phyloP scores from a whole-genome alignment of 2,113 vertebrate species.

The Tragelaphus strepsiceros region DNA sequence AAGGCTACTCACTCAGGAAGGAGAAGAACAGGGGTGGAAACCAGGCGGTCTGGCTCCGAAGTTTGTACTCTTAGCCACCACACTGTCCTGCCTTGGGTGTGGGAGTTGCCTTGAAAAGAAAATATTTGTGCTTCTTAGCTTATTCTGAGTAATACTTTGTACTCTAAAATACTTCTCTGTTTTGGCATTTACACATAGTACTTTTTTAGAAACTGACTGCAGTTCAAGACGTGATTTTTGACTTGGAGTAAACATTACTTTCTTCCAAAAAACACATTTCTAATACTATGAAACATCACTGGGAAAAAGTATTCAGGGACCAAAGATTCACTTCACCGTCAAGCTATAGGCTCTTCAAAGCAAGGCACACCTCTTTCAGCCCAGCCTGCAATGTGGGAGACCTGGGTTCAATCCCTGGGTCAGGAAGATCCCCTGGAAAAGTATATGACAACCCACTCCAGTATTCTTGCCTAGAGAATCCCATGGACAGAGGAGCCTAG shows the following conservation, averaged over 20 bases:
- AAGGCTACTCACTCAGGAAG: not conserved
- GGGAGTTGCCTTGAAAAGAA: not conserved
- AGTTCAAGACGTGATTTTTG: not conserved
- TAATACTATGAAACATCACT: not conserved
- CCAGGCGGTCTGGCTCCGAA: not conserved
- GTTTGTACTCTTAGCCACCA: not conserved
- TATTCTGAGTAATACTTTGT: not conserved
- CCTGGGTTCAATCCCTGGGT: not conserved
- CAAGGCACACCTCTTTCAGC: not conserved
- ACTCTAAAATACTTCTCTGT: not conserved
- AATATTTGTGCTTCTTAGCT: not conserved
- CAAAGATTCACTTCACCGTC: not conserved
- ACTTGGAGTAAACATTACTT: slow-evolving; percentile 3
- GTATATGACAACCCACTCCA: not conserved
- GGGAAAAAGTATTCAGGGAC: not conserved
- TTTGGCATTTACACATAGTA: not conserved
- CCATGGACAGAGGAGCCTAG: not conserved
- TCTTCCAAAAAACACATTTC: slow-evolving; percentile 28
- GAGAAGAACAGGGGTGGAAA: not conserved
- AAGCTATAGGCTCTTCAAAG: not conserved
- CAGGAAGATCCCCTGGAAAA: not conserved
- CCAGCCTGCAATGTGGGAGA: not conserved
- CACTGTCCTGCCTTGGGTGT: not conserved
- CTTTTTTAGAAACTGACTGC: not conserved
- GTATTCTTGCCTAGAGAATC: not conserved